Base-by-base conservation (phyloP, 2,113 vertebrate species). In the Rhynchopsitta pachyrhyncha region DNA sequence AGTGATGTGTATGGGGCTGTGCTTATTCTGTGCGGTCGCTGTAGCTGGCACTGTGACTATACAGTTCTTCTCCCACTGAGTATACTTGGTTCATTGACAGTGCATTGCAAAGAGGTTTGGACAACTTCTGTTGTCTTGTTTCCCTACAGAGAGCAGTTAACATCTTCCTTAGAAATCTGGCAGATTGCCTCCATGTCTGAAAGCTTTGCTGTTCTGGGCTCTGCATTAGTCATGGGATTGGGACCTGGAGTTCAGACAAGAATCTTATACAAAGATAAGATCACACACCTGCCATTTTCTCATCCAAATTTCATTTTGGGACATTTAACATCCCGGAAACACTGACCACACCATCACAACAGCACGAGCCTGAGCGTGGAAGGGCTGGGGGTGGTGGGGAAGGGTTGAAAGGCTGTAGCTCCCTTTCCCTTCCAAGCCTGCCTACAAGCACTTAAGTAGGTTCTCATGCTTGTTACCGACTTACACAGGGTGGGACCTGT, bases 281-380 rank as follows among this genome's bases (percentile, higher is more conserved):
- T 24, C 35, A 35, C 31, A 63, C 11, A n/a, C n/a, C 53, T 0
- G 2, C 24, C 49, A 8, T 86, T 82, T 75, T 44, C 39, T 75
- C 41, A 18, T 42, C 50, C n/a, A 52, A 4, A 6, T 75, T 88
- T 79, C 86, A 37, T 74, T 82, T 6, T 13, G 35, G 55, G 35
- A 29, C 4, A 2, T 17, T 50, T 50, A 29, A 22, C 41, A 23
- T 19, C 15, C 57, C 49, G 86, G 41, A 39, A 86, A 17, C 19
- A 10, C 14, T 27, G 46, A 23, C 13, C 3, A 4, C 8, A 9
- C 42, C 10, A 4, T 41, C n/a, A 50, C 49, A 73, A 15, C n/a
- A 41, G 17, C 2, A 1, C 3, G 2, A 29, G 31, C 13, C 24
- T 28, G 53, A 55, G 33, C 0, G 0, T 31, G 35, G 42, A 29